A percentile compares a stretch with the other conserved stretches of the same genome.
phyloP scores from a whole-genome alignment of 1,140 invertebrate species.

The Lethrus apterus region DNA sequence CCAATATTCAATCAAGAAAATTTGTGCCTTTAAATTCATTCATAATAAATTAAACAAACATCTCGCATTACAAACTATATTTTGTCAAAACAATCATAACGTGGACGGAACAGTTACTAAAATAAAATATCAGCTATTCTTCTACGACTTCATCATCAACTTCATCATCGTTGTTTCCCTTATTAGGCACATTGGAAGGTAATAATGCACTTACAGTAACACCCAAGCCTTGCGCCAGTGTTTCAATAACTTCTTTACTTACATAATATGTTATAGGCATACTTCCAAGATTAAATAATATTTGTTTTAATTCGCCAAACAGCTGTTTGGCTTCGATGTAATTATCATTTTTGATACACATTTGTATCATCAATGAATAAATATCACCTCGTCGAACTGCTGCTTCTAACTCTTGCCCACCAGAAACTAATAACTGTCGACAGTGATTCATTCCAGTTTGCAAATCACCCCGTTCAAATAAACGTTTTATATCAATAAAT shows the following conservation, averaged over 20 bases:
- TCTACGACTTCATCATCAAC: constrained; percentile 31
- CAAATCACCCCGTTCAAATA: constrained; percentile 43
- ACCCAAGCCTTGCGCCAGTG: constrained; percentile 33
- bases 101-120: no score
- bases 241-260: constrained; percentile 34
- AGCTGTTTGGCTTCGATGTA: constrained; percentile 34
- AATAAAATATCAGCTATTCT: constrained; percentile 19
- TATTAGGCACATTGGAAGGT: constrained; percentile 22
- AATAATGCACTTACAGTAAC: constrained; percentile 30
- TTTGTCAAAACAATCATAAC: no score
- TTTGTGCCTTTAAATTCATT: no score
- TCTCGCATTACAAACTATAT: no score
- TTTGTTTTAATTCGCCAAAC: constrained; percentile 34
- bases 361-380: constrained; percentile 48
- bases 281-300: constrained; percentile 24
- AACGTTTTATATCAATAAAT: constrained; percentile 55
- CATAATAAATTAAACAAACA: no score
- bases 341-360: constrained; percentile 43
- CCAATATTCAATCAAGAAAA: no score
- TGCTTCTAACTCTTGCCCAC: constrained; percentile 45
- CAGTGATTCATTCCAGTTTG: constrained; percentile 48
- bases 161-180: constrained; percentile 20
- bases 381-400: constrained; percentile 49
- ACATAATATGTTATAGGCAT: constrained; percentile 38
- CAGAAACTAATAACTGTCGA: constrained; percentile 46